Conservation (phyloP, 2,113 vertebrate genomes). For the Coptodon bakossiorum region DNA sequence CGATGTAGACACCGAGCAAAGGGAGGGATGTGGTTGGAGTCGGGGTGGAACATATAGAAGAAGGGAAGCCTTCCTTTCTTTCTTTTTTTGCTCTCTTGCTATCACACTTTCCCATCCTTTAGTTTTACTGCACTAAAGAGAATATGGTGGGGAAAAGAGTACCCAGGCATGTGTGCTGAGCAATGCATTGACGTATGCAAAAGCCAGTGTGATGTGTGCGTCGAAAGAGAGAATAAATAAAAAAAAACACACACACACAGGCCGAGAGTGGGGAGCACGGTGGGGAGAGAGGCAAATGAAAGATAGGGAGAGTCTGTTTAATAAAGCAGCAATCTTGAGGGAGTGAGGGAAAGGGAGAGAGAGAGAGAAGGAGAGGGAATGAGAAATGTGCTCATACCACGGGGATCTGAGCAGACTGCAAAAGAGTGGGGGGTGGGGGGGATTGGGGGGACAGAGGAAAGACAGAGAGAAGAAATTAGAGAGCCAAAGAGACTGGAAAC, state of each 20-base stretch:
- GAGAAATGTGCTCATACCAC: slow-evolving; percentile 68
- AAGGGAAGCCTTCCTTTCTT: background rate
- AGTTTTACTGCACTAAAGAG: background rate
- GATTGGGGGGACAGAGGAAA: slow-evolving; percentile 5
- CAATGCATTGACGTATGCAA: slow-evolving; percentile 24
- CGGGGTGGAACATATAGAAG: background rate
- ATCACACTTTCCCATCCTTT: background rate
- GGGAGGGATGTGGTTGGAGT: slow-evolving; percentile 6
- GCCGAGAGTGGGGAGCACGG: slow-evolving; percentile 17
- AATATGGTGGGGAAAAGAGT: background rate
- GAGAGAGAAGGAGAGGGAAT: slow-evolving; percentile 54
- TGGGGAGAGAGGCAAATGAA: slow-evolving; percentile 60
- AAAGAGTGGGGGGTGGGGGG: background rate
- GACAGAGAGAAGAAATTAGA: slow-evolving; percentile 35
- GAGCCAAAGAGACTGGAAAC: slow-evolving; percentile 1
- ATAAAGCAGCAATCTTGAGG: slow-evolving; percentile 67
- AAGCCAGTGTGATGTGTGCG: slow-evolving; percentile 9
- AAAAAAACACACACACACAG: background rate
- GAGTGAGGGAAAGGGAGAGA: slow-evolving; percentile 37
- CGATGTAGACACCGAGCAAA: slow-evolving; percentile 30
- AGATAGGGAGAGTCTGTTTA: slow-evolving; percentile 68
- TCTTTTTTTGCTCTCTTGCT: background rate
- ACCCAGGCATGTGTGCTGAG: slow-evolving; percentile 13
- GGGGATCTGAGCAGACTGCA: slow-evolving; percentile 67
- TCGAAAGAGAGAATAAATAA: slow-evolving; percentile 40